Conservation (phyloP, 2,113 vertebrate genomes). For the Lampris incognitus region DNA sequence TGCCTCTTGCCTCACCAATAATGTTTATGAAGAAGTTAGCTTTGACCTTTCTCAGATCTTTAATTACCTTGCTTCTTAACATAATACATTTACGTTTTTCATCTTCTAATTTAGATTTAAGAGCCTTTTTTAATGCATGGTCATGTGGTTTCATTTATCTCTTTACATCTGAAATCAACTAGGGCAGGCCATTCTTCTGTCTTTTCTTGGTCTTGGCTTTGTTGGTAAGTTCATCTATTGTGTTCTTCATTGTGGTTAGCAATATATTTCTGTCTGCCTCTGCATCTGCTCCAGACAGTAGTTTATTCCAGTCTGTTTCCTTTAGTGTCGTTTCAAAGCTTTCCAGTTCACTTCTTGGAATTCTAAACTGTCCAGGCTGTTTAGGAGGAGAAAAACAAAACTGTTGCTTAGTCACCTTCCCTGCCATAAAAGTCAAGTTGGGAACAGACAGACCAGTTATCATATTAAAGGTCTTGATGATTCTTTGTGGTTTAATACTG, state of each 20-base stretch:
- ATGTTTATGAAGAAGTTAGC: background rate
- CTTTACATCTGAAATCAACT: background rate
- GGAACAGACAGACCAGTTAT: no score
- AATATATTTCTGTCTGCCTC: background rate
- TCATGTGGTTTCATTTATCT: background rate
- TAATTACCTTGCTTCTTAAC: background rate
- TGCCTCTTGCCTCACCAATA: background rate
- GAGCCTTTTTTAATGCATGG: background rate
- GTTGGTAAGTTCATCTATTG: no score
- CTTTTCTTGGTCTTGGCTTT: no score
- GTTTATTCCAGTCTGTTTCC: background rate
- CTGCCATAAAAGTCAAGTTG: background rate
- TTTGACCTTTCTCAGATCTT: background rate
- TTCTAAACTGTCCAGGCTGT: background rate
- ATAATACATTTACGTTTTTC: background rate
- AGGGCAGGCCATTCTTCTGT: background rate
- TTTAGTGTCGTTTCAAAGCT: background rate
- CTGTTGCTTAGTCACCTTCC: background rate
- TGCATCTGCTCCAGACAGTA: background rate
- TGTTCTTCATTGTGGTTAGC: background rate
- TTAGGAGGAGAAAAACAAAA: background rate
- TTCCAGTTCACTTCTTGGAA: background rate
- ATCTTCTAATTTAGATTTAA: background rate
- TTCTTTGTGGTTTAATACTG: constrained; percentile 1
- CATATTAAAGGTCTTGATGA: background rate